phyloP scores from a whole-genome alignment of 2,113 vertebrate genomes.

The Cynopterus brachyotis region DNA sequence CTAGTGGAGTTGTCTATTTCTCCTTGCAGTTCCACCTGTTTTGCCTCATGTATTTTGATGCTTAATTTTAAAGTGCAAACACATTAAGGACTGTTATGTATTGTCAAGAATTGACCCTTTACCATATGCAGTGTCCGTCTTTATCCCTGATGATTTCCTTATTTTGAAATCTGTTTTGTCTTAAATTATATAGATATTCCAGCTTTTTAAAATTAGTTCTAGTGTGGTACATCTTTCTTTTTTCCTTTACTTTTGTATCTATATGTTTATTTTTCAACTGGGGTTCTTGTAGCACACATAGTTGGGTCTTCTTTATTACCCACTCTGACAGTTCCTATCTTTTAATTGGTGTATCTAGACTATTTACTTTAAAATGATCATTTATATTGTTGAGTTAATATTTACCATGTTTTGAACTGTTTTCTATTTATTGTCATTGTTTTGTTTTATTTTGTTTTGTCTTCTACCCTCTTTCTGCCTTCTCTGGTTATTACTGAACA shows the following conservation, averaged over 20 bases:
- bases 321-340: neutral
- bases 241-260: neutral
- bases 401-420: neutral
- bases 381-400: neutral
- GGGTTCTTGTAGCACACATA: neutral
- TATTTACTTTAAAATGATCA: neutral
- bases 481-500: neutral
- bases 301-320: neutral
- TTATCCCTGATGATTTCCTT: neutral
- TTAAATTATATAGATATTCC: neutral
- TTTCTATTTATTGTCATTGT: neutral
- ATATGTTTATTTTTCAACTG: neutral
- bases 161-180: neutral
- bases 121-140: neutral
- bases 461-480: neutral
- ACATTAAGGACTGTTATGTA: neutral
- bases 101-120: neutral
- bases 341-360: neutral
- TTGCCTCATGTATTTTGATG: neutral
- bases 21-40: neutral
- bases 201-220: neutral
- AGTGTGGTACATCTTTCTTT: neutral
- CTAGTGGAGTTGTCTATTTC: neutral
- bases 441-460: neutral
- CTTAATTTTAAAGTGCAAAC: neutral